Percentiles rank a stretch among this genome's conserved stretches.
Evolutionary conservation across 2,888 invertebrate genomes (phyloP).

Genomic region (Lissonota sp.): DNA sequence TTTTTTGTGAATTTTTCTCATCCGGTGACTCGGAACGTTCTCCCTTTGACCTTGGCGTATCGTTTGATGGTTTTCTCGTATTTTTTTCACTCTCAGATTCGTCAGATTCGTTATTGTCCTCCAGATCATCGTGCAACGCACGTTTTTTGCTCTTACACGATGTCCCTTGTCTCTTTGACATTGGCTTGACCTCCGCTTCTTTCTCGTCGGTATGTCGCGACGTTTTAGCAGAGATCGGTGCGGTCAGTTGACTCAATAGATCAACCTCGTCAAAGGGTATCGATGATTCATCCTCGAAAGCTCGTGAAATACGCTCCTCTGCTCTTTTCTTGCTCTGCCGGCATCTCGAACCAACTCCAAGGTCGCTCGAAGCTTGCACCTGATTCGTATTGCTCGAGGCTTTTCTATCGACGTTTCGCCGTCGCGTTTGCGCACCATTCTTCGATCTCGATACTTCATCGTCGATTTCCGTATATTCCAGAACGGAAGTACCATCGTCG

Average conservation of each 20-base stretch:
- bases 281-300: constrained; percentile 76
- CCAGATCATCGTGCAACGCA: constrained; percentile 15
- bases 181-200: constrained; percentile 8
- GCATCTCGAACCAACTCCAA: constrained; percentile 68
- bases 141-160: constrained; percentile 57
- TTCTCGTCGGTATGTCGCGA: not conserved
- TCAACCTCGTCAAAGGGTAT: constrained; percentile 63
- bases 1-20: constrained; percentile 62
- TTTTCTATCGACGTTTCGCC: constrained; percentile 23
- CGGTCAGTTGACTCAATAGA: constrained; percentile 61
- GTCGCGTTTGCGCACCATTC: constrained; percentile 3
- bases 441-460: constrained; percentile 43
- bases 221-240: not conserved
- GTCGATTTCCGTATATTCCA: constrained; percentile 9
- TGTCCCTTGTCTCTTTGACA: constrained; percentile 32
- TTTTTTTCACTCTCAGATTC: constrained; percentile 21
- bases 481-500: constrained; percentile 8
- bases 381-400: constrained; percentile 2
- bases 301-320: constrained; percentile 78
- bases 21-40: constrained; percentile 71
- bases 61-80: constrained; percentile 15
- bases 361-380: constrained; percentile 37
- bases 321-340: constrained; percentile 81
- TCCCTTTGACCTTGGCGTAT: constrained; percentile 57
- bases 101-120: constrained; percentile 22